Evolutionary conservation across 2,888 invertebrate genomes (phyloP).

Genomic region (Drosophila greeni): DNA sequence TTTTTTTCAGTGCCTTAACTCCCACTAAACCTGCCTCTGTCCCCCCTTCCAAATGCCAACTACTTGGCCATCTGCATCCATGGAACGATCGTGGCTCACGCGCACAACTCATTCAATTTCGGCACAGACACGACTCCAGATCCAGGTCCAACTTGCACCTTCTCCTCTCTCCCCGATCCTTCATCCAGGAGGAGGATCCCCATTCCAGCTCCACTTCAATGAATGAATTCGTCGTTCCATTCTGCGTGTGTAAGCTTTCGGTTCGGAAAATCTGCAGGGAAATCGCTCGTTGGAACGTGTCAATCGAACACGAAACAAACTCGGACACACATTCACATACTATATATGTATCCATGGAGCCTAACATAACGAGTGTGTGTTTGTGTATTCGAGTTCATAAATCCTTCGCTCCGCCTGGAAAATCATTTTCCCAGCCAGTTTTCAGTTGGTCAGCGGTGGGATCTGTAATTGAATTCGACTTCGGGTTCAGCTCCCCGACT

Average conservation of each 20-base stretch:
- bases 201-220: slow-evolving; percentile 47
- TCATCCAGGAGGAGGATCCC: slow-evolving; percentile 11
- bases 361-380: slow-evolving; percentile 36
- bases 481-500: neutral
- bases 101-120: slow-evolving; percentile 74
- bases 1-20: slow-evolving; percentile 1
- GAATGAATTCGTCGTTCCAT: slow-evolving; percentile 68
- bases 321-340: slow-evolving; percentile 1
- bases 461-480: slow-evolving; percentile 28
- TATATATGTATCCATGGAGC: no score
- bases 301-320: slow-evolving; percentile 60
- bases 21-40: slow-evolving; percentile 9
- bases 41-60: slow-evolving; percentile 1
- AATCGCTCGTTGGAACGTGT: slow-evolving; percentile 66
- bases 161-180: neutral
- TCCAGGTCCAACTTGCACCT: neutral
- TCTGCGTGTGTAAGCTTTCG: slow-evolving; percentile 36
- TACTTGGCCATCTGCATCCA: slow-evolving; percentile 37
- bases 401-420: slow-evolving; percentile 39
- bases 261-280: slow-evolving; percentile 18
- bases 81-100: slow-evolving; percentile 67
- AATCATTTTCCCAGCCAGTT: slow-evolving; percentile 13
- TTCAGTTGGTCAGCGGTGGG: slow-evolving; percentile 26
- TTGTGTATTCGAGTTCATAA: slow-evolving; percentile 55
- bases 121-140: slow-evolving; percentile 68